Evolutionary conservation across 2,113 vertebrate genomes (phyloP).

Genomic region (Aix galericulata): DNA sequence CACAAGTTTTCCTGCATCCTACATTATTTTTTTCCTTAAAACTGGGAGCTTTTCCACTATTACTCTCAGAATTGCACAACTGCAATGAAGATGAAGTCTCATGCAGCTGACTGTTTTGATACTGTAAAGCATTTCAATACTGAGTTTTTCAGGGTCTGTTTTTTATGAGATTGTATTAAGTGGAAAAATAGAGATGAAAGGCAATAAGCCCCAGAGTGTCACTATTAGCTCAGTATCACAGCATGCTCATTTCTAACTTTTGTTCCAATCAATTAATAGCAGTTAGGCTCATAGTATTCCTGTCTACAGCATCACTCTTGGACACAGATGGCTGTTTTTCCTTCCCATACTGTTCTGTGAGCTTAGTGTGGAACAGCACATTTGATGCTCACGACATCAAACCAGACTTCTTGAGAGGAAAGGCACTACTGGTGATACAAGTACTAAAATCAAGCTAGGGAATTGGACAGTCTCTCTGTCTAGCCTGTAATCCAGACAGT

Average conservation of each 20-base stretch:
- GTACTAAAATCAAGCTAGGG: neutral
- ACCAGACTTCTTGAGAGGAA: neutral
- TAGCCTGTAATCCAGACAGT: neutral
- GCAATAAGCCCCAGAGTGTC: neutral
- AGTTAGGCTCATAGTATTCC: neutral
- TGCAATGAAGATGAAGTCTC: neutral
- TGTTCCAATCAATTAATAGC: constrained; percentile 18
- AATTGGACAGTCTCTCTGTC: neutral
- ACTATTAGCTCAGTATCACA: neutral
- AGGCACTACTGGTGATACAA: neutral
- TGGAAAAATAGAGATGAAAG: neutral
- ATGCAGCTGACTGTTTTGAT: neutral
- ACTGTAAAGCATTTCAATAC: neutral
- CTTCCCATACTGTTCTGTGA: neutral
- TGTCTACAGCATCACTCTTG: neutral
- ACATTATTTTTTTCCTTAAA: neutral
- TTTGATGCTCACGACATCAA: neutral
- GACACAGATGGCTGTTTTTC: neutral
- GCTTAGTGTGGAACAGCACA: neutral
- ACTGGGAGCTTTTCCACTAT: neutral
- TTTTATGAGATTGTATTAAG: neutral
- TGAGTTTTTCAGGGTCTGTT: neutral
- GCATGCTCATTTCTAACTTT: neutral
- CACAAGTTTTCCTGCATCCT: neutral
- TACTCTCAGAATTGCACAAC: neutral